A percentile compares a stretch with the other conserved stretches of the same genome.
Conservation (phyloP, 2,113 vertebrate genomes). For the Microcebus lehilahytsara region DNA sequence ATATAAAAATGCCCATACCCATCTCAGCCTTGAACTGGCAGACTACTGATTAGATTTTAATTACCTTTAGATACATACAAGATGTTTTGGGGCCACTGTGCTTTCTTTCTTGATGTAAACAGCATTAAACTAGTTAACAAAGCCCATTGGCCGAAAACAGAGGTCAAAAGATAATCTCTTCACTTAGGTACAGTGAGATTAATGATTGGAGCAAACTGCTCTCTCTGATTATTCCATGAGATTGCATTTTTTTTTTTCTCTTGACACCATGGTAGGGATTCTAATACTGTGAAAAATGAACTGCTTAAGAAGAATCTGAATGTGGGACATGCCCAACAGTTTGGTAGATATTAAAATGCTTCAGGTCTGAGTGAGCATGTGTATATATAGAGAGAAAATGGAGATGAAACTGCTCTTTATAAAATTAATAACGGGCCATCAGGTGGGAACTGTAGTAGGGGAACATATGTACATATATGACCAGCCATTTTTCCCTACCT, state of each 20-base stretch:
- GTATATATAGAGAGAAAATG: slow-evolving; percentile 66
- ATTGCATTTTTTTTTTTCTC: slow-evolving; percentile 62
- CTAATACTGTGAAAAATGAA: slow-evolving; percentile 81
- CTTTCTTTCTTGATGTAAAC: slow-evolving; percentile 77
- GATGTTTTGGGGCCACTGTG: slow-evolving; percentile 53
- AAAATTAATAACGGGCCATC: no score
- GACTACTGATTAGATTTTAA: slow-evolving; percentile 72
- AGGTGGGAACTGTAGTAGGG: no score
- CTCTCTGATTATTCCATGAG: slow-evolving; percentile 63
- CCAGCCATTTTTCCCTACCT: no score
- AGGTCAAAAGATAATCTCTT: slow-evolving; percentile 76
- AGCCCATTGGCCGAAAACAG: slow-evolving; percentile 74
- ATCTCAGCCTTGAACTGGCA: slow-evolving; percentile 5
- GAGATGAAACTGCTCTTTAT: no score
- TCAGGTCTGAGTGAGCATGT: slow-evolving; percentile 66
- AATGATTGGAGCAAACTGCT: slow-evolving; percentile 76
- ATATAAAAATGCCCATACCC: slow-evolving; percentile 50
- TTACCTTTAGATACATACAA: slow-evolving; percentile 61
- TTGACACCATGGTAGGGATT: slow-evolving; percentile 80
- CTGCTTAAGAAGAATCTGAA: slow-evolving; percentile 75
- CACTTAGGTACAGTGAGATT: slow-evolving; percentile 78
- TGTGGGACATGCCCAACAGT: slow-evolving; percentile 56
- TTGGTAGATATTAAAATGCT: slow-evolving; percentile 78
- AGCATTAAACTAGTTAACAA: slow-evolving; percentile 80
- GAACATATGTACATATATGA: no score